A percentile compares a stretch with the other conserved stretches of the same genome.
Evolutionary conservation across 2,888 invertebrate genomes (phyloP).

Genomic region (Eulithis prunata): DNA sequence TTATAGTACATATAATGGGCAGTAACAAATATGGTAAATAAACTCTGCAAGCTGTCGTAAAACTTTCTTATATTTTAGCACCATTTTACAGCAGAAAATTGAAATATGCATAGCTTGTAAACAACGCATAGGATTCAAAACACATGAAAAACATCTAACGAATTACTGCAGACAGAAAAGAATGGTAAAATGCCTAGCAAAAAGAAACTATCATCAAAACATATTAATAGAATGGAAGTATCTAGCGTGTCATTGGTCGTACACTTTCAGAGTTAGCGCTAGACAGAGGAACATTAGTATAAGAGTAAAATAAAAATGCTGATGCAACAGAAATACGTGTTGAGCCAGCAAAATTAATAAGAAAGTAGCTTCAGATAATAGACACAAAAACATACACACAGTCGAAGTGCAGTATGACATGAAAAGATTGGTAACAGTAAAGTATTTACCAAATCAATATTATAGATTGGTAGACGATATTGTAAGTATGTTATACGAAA

Average conservation of each 20-base stretch:
- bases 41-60: slow-evolving; percentile 26
- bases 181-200: background rate
- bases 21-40: slow-evolving; percentile 36
- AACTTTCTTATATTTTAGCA: slow-evolving; percentile 30
- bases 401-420: too few relatives aligned
- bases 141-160: background rate
- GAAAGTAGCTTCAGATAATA: slow-evolving; percentile 11
- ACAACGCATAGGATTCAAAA: background rate
- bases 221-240: background rate
- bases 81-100: slow-evolving; percentile 1
- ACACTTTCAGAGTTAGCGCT: slow-evolving; percentile 30
- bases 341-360: slow-evolving; percentile 26
- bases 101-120: background rate
- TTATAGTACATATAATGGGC: slow-evolving; percentile 23
- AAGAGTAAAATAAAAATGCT: slow-evolving; percentile 35
- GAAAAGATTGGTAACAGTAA: too few relatives aligned
- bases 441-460: too few relatives aligned
- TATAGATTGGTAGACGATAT: too few relatives aligned
- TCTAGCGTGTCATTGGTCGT: background rate
- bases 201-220: background rate
- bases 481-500: background rate
- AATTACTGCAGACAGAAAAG: background rate
- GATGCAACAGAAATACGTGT: slow-evolving; percentile 33
- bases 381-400: too few relatives aligned
- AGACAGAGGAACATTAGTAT: slow-evolving; percentile 11